phyloP scores from a whole-genome alignment of 2,113 vertebrate species.

The Climacteris rufus region DNA sequence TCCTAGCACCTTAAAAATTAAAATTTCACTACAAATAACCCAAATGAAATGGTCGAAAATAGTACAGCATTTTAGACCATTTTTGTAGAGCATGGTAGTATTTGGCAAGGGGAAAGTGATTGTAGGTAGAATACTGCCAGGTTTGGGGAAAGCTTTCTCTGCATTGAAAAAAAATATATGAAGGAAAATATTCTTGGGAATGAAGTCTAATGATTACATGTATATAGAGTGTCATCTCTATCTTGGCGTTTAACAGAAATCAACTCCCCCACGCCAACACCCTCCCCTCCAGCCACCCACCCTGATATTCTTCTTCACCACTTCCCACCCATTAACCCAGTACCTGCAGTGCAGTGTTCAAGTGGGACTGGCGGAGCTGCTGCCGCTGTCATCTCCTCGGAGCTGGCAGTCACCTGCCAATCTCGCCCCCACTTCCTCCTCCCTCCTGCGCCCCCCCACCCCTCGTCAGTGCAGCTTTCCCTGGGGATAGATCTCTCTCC shows the following conservation, averaged over 20 bases:
- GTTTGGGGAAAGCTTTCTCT: constrained; percentile 36
- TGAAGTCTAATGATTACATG: constrained; percentile 47
- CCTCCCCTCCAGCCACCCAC: constrained; percentile 49
- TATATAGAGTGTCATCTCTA: constrained; percentile 30
- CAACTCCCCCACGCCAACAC: constrained; percentile 43
- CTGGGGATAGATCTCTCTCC: constrained; percentile 69
- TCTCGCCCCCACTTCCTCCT: constrained; percentile 73
- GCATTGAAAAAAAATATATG: constrained; percentile 25
- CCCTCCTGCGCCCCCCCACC: constrained; percentile 49
- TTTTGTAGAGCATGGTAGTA: background rate
- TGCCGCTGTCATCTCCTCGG: constrained; percentile 31
- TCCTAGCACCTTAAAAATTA: constrained; percentile 49
- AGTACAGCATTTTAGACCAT: constrained; percentile 6
- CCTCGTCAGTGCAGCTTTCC: constrained; percentile 63
- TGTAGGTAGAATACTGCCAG: constrained; percentile 45
- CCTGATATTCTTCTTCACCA: constrained; percentile 41
- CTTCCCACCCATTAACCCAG: constrained; percentile 62
- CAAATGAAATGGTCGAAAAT: constrained; percentile 40
- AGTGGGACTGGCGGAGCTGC: constrained; percentile 49
- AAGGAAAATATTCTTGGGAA: constrained; percentile 52
- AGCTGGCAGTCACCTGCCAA: constrained; percentile 58
- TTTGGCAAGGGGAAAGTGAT: constrained; percentile 31
- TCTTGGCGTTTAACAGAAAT: constrained; percentile 37
- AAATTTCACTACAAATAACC: constrained; percentile 43
- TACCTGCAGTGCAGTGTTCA: constrained; percentile 47